These are phyloP conservation scores for Clarias laeviceps DNA, from an alignment of 2,797 vertebrate species.

Conservation along the genomic window DNA sequence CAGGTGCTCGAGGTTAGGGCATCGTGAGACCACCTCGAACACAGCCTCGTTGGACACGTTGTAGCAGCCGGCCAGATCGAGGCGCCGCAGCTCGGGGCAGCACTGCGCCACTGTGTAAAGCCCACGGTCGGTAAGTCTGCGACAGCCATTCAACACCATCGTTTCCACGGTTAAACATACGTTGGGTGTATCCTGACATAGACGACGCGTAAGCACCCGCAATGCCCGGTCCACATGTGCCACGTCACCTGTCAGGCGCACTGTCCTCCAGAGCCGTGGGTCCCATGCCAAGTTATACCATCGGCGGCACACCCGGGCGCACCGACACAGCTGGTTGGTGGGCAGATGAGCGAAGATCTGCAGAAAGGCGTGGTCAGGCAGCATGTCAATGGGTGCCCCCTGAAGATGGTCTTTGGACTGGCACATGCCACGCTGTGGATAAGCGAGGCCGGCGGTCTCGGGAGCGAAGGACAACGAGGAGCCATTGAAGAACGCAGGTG, in stretches of 20 bases:
- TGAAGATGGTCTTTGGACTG: slow-evolving; percentile 78
- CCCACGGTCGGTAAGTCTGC: slow-evolving; percentile 85
- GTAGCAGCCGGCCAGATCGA: slow-evolving; percentile 85
- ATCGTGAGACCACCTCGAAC: slow-evolving; percentile 86
- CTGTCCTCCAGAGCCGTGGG: slow-evolving; percentile 85
- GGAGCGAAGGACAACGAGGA: slow-evolving; percentile 84
- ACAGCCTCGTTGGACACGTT: slow-evolving; percentile 88
- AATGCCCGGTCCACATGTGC: slow-evolving; percentile 85
- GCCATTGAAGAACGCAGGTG: slow-evolving; percentile 78
- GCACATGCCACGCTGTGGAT: slow-evolving; percentile 76
- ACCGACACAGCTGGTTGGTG: slow-evolving; percentile 87
- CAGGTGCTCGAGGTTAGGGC: slow-evolving; percentile 86
- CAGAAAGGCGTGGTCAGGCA: slow-evolving; percentile 81
- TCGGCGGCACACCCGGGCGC: slow-evolving; percentile 83
- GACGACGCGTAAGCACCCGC: slow-evolving; percentile 83
- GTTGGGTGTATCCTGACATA: slow-evolving; percentile 88
- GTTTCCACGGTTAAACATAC: slow-evolving; percentile 89
- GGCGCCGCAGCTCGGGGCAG: slow-evolving; percentile 83
- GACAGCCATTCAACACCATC: slow-evolving; percentile 83
- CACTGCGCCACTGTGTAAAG: slow-evolving; percentile 87
- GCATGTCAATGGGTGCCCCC: slow-evolving; percentile 78
- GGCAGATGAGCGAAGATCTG: slow-evolving; percentile 85
- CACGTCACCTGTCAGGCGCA: slow-evolving; percentile 82
- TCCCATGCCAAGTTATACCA: slow-evolving; percentile 91
- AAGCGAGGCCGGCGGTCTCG: slow-evolving; percentile 80